A percentile compares a stretch with the other conserved stretches of the same genome.
phyloP scores from a whole-genome alignment of 1,140 invertebrate genomes.

The Macrostomum lignano region DNA sequence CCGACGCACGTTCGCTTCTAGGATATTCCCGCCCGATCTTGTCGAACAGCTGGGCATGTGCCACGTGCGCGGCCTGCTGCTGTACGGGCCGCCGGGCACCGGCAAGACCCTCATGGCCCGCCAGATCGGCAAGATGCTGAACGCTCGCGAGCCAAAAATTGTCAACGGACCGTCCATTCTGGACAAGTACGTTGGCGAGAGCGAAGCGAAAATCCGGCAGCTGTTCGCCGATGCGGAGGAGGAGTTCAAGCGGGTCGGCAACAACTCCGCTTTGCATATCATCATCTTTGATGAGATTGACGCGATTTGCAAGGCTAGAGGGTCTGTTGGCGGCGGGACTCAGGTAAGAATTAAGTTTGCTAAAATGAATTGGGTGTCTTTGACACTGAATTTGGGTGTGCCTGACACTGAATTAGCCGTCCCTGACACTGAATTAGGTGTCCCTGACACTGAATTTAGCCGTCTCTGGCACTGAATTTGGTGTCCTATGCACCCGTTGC shows the following conservation, averaged over 20 bases:
- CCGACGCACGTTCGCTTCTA: constrained; percentile 77
- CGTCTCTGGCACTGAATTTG: no score
- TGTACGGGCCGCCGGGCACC: constrained; percentile 85
- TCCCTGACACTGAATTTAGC: no score
- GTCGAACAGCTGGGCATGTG: constrained; percentile 80
- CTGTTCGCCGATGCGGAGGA: constrained; percentile 95
- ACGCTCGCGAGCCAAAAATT: constrained; percentile 90
- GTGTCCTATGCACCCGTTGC: no score
- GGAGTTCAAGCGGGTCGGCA: constrained; percentile 58
- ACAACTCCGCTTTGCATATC: constrained; percentile 81
- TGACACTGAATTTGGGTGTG: neutral
- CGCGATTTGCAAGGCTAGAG: constrained; percentile 92
- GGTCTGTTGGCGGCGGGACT: no score
- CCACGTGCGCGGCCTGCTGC: constrained; percentile 71
- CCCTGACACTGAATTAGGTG: no score
- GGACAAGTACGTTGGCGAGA: constrained; percentile 99
- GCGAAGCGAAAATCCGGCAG: constrained; percentile 79
- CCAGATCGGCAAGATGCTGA: constrained; percentile 82
- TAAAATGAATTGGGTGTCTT: neutral
- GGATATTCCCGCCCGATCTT: constrained; percentile 86
- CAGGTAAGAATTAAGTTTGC: neutral
- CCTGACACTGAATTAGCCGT: no score
- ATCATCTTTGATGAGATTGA: constrained; percentile 99
- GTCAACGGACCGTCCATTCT: constrained; percentile 98
- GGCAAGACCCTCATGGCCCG: constrained; percentile 92